Base-by-base conservation (phyloP, 2,797 vertebrate species). In the Lepilemur septentrionalis region DNA sequence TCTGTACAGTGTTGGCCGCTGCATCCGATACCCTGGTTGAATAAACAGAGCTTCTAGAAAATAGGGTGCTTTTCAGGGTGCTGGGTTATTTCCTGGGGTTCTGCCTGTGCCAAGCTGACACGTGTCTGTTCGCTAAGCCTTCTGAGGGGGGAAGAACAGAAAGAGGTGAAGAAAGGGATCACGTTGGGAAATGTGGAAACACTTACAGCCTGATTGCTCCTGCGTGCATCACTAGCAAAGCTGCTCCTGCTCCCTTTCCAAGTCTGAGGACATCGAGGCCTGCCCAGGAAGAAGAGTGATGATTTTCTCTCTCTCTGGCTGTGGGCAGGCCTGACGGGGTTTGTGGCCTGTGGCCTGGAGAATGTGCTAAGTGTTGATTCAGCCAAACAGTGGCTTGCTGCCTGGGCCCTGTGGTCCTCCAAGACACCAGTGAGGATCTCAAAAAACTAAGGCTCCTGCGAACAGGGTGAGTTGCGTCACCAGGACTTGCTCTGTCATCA, bases 401-500 rank as follows among this genome's bases (percentile, higher is more conserved):
- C 94, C 91, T 41, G 5, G 65, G 52, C 83, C 30, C 25, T 70
- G 48, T 4, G 55, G 43, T 85, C 55, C 75, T 96, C 75, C 46
- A 30, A 83, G 4, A 89, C 75, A 55, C 75, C 67, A 69, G 70
- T 48, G 65, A 93, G 57, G 63, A 78, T 94, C 84, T 72, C 0
- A 0, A 92, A 79, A 79, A 79, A 84, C 38, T 83, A 23, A 55
- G 35, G 65, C 83, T 59, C 50, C 70, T 88, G 57, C 69, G 75
- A 94, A 92, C 82, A 85, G 79, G 43, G 0, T 46, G 38, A 87
- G 83, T 73, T 95, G 75, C 94, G 80, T 93, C 83, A 88, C 82
- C 18, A 93, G 59, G 70, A 97, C 95, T 95, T 94, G 63, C 46
- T 93, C 28, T 98, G 96, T 97, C 96, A 97, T 93, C 95, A 95